Conservation (phyloP, 2,888 invertebrate genomes). For the Hydroisotoma schaefferi region DNA sequence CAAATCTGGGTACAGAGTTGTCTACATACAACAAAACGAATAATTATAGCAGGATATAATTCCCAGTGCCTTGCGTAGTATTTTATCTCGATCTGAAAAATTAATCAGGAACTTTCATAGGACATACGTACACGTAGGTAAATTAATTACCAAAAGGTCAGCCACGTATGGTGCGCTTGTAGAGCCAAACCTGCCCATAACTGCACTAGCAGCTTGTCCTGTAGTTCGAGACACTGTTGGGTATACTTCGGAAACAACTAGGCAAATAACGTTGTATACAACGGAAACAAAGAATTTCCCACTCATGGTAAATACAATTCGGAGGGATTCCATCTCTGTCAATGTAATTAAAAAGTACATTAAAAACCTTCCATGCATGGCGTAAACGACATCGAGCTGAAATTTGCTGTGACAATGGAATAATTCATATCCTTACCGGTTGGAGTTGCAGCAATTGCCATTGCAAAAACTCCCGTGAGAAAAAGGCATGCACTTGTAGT, state of each 20-base stretch:
- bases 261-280: conserved; percentile 36
- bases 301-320: conserved; percentile 36
- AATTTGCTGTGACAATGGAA: neutral
- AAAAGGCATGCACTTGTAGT: conserved; percentile 24
- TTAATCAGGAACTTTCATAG: too few relatives aligned
- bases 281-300: conserved; percentile 41
- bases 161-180: conserved; percentile 42
- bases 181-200: conserved; percentile 43
- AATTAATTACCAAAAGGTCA: conserved; percentile 35
- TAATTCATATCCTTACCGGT: conserved; percentile 8
- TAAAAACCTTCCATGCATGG: neutral
- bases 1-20: conserved; percentile 34
- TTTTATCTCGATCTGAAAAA: too few relatives aligned
- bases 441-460: conserved; percentile 36
- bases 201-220: conserved; percentile 25
- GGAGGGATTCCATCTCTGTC: conserved; percentile 18
- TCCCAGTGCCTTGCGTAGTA: too few relatives aligned
- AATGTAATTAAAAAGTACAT: neutral
- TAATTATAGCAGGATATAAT: too few relatives aligned
- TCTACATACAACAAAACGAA: too few relatives aligned
- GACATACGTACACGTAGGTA: too few relatives aligned
- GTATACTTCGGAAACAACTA: conserved; percentile 41
- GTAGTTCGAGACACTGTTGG: conserved; percentile 39
- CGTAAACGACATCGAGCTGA: neutral
- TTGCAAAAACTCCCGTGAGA: conserved; percentile 32